A percentile compares a stretch with the other conserved stretches of the same genome.
Conservation (phyloP, 2,797 vertebrate species). For the Scleropages formosus region DNA sequence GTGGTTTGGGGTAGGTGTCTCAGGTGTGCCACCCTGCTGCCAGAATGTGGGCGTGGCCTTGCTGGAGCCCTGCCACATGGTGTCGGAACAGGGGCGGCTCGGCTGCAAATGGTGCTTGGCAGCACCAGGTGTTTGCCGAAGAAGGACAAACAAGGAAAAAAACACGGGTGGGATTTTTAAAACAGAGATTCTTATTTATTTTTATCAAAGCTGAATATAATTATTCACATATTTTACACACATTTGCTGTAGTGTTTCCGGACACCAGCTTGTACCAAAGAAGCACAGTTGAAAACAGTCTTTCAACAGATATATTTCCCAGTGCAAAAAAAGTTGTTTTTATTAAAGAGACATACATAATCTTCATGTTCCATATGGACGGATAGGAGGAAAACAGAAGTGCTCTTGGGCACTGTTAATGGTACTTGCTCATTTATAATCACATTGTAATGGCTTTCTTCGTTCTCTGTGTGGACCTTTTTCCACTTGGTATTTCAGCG, state of each 20-base stretch:
- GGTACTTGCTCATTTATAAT: constrained; percentile 67
- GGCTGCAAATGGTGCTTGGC: no score
- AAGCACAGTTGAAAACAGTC: no score
- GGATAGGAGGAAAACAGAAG: constrained; percentile 56
- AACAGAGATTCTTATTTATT: no score
- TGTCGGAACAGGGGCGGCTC: no score
- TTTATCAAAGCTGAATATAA: no score
- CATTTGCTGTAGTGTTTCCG: no score
- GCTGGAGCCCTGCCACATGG: background rate
- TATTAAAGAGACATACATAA: background rate
- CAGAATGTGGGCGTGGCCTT: background rate
- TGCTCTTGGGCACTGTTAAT: constrained; percentile 63
- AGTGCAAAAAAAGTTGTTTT: background rate
- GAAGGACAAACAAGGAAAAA: no score
- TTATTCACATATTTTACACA: no score
- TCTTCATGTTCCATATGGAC: background rate
- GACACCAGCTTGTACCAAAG: no score
- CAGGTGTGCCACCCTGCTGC: background rate
- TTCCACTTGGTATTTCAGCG: constrained; percentile 55
- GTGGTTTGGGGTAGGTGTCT: background rate
- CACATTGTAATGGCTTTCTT: constrained; percentile 66
- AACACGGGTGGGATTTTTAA: no score
- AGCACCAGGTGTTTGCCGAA: no score
- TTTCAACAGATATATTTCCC: constrained; percentile 4
- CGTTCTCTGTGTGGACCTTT: constrained; percentile 46